phyloP scores from a whole-genome alignment of 2,888 invertebrate species.

The Hirtodrosophila duncani region DNA sequence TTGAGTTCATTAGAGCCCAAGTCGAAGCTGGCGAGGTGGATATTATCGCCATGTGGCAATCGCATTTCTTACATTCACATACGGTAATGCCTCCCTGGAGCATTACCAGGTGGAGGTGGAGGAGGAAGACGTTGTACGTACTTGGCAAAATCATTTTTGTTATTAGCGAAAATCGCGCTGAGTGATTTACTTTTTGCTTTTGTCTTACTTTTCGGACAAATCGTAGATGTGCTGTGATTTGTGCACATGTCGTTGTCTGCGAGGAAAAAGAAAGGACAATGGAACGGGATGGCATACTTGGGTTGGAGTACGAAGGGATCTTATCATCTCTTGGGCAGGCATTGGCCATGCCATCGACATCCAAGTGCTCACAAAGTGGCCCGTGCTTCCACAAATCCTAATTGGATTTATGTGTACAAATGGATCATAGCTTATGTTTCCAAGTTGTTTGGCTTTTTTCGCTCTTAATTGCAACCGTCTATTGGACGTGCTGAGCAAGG shows the following conservation, averaged over 20 bases:
- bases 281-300: neutral
- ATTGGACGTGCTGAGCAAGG: too few relatives aligned
- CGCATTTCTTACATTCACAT: constrained; percentile 22
- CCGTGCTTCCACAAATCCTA: constrained; percentile 63
- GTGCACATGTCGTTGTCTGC: constrained; percentile 31
- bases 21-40: constrained; percentile 17
- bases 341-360: neutral
- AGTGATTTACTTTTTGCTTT: constrained; percentile 74
- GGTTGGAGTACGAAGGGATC: constrained; percentile 2
- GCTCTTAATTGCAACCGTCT: constrained; percentile 50
- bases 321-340: constrained; percentile 51
- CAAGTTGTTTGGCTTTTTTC: constrained; percentile 33
- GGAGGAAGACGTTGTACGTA: constrained; percentile 22
- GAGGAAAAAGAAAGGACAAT: neutral
- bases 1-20: constrained; percentile 74
- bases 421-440: constrained; percentile 68
- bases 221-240: constrained; percentile 51
- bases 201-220: constrained; percentile 47
- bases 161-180: constrained; percentile 72
- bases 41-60: constrained; percentile 49
- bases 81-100: constrained; percentile 71
- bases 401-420: constrained; percentile 72
- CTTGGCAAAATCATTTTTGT: constrained; percentile 71
- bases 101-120: constrained; percentile 19
- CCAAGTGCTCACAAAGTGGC: constrained; percentile 40